Percentiles rank a stretch among this genome's conserved stretches.
phyloP scores from a whole-genome alignment of 2,797 vertebrate genomes.

The Gorsachius magnificus region DNA sequence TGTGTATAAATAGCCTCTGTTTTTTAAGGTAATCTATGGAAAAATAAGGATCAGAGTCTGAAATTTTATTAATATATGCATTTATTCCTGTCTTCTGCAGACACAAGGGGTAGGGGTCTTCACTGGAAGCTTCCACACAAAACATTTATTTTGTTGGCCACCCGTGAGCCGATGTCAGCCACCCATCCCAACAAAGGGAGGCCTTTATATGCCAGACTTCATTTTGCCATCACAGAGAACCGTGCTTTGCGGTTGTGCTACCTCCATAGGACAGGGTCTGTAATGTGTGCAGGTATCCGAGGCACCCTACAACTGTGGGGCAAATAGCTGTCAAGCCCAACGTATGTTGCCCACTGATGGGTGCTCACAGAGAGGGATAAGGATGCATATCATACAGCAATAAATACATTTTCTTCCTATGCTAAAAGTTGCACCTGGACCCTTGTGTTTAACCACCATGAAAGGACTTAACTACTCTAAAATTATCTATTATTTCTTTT shows the following conservation, averaged over 20 bases:
- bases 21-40: conserved; percentile 40
- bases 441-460: neutral
- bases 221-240: neutral
- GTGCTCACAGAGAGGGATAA: neutral
- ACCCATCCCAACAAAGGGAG: no score
- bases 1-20: conserved; percentile 34
- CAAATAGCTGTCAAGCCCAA: neutral
- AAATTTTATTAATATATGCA: neutral
- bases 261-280: neutral
- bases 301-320: neutral
- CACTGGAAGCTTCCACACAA: neutral
- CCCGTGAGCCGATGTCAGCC: neutral
- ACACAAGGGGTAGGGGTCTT: neutral
- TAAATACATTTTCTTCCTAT: neutral
- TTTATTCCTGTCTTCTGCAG: neutral
- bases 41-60: conserved; percentile 13
- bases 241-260: neutral
- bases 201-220: neutral
- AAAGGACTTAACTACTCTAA: neutral
- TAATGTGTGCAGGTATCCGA: neutral
- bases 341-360: accelerated
- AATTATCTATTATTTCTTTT: neutral
- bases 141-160: neutral
- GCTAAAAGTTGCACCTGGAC: neutral
- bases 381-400: neutral